Percentiles rank a stretch among this genome's conserved stretches.
These are phyloP conservation scores for Uromys caudimaculatus DNA, from an alignment of 2,797 vertebrate genomes.

Conservation along the genomic window DNA sequence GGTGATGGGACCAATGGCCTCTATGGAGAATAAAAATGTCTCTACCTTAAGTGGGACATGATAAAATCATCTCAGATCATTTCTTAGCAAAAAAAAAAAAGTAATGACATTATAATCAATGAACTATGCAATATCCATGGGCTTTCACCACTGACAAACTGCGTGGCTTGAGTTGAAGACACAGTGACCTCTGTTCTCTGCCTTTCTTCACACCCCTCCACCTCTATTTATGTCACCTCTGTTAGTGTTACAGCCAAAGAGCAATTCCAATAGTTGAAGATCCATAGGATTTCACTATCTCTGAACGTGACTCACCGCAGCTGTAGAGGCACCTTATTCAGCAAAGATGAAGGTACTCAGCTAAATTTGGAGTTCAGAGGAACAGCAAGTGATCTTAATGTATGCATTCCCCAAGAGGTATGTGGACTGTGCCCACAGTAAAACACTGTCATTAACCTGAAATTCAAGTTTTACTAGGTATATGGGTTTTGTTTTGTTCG, in stretches of 20 bases:
- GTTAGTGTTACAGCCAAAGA: background rate
- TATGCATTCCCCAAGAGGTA: background rate
- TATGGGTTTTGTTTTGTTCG: background rate
- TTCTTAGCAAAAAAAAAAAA: background rate
- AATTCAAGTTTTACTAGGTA: slow-evolving; percentile 1
- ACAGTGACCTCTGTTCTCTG: background rate
- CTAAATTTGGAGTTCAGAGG: slow-evolving; percentile 10
- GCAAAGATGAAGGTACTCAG: background rate
- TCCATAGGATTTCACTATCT: background rate
- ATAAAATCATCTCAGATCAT: background rate
- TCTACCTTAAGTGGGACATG: background rate
- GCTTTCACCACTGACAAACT: background rate
- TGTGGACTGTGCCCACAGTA: background rate
- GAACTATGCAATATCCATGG: background rate
- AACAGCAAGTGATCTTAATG: background rate
- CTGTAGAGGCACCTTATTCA: background rate
- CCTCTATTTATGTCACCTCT: background rate
- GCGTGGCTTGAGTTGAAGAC: background rate
- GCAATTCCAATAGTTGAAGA: slow-evolving; percentile 36
- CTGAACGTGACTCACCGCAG: background rate
- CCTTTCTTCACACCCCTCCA: background rate
- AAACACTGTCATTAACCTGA: background rate
- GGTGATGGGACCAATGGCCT: background rate
- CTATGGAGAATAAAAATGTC: background rate
- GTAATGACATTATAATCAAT: background rate